Evolutionary conservation across 2,113 vertebrate genomes (phyloP).

Genomic region (Melospiza georgiana): DNA sequence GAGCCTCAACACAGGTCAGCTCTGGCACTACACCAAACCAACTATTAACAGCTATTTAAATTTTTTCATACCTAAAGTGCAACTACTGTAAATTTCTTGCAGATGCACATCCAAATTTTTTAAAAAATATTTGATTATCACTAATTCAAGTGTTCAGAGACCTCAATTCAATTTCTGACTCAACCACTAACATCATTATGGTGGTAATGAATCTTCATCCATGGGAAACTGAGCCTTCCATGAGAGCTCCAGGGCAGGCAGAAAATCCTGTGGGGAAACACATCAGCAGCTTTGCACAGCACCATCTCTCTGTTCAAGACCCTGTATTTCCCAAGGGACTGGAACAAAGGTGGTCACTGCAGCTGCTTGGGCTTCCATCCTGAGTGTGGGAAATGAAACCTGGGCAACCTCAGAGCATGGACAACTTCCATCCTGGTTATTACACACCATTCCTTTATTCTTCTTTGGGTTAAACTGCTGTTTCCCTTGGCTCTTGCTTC

Average conservation of each 20-base stretch:
- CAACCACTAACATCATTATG: neutral
- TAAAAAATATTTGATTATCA: neutral
- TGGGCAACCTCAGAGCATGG: rapidly evolving
- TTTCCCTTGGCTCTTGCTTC: neutral
- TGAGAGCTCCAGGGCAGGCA: neutral
- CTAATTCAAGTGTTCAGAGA: neutral
- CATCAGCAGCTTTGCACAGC: neutral
- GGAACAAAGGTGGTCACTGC: neutral
- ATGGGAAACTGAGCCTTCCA: neutral
- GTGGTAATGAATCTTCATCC: neutral
- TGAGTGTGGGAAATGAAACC: neutral
- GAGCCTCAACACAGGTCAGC: neutral
- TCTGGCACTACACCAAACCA: neutral
- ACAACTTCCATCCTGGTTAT: neutral
- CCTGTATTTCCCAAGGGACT: neutral
- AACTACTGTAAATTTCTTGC: neutral
- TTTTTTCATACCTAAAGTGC: neutral
- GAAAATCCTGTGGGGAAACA: neutral
- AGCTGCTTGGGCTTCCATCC: neutral
- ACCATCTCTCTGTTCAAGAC: neutral
- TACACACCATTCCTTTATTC: neutral
- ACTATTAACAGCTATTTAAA: neutral
- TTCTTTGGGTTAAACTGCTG: neutral
- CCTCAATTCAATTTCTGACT: neutral
- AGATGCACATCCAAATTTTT: neutral